Percentiles rank a stretch among this genome's conserved stretches.
Evolutionary conservation across 1,140 invertebrate species (phyloP).

Genomic region (Ditylenchus dipsaci): DNA sequence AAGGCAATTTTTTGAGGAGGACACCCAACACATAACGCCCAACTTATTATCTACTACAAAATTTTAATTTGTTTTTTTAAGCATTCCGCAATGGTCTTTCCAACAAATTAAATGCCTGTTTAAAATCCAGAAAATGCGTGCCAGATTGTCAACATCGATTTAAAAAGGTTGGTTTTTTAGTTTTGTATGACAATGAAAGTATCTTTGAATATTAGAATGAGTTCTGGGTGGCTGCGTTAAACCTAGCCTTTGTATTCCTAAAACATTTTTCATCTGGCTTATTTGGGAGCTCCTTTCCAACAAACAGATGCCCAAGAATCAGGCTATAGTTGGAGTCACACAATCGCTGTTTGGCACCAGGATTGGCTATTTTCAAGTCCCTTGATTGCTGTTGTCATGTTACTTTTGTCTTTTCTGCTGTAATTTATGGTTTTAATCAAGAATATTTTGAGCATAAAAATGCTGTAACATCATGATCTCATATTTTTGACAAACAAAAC

Average conservation of each 20-base stretch:
- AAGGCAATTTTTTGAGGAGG: no score
- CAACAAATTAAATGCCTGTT: conserved; percentile 12
- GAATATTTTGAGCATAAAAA: no score
- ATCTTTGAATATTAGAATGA: conserved; percentile 17
- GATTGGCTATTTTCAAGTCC: conserved; percentile 33
- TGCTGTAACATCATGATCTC: no score
- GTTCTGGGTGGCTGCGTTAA: conserved; percentile 5
- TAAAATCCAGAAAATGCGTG: background rate
- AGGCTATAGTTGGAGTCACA: conserved; percentile 29
- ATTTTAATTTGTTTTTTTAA: conserved; percentile 8
- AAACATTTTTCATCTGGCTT: conserved; percentile 35
- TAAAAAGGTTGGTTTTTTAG: background rate
- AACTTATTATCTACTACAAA: no score
- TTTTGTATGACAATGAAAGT: background rate
- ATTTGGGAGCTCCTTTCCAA: conserved; percentile 23
- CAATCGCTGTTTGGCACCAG: conserved; percentile 17
- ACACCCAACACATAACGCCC: no score
- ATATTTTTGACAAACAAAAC: no score
- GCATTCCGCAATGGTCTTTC: conserved; percentile 18
- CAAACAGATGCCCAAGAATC: conserved; percentile 10
- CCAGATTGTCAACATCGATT: conserved; percentile 11
- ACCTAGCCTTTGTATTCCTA: conserved; percentile 22
- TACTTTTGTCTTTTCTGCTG: conserved; percentile 13
- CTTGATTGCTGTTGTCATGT: conserved; percentile 6
- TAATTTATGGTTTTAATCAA: background rate